Conservation (phyloP, 2,888 invertebrate species). For the Pyrgus malvae region DNA sequence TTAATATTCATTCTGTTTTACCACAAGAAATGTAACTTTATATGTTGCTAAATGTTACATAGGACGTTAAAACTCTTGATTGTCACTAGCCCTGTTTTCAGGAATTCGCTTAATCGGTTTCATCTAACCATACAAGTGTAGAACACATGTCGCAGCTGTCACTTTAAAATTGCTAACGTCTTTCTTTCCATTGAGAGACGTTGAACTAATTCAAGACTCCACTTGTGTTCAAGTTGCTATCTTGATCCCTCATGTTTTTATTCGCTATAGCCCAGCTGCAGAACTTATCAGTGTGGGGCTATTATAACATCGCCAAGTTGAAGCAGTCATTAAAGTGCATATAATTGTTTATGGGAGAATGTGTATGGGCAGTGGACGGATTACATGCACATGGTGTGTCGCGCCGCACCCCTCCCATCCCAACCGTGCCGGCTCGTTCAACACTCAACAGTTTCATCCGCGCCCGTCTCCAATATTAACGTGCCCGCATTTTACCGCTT, state of each 20-base stretch:
- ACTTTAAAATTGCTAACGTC: conserved; percentile 4
- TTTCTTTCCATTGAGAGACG: conserved; percentile 5
- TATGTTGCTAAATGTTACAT: too few species aligned
- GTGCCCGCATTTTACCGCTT: conserved; percentile 39
- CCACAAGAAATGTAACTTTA: not conserved
- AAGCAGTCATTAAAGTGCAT: conserved; percentile 42
- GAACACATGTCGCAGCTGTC: conserved; percentile 19
- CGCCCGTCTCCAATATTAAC: conserved; percentile 56
- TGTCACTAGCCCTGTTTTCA: not conserved
- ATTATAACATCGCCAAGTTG: conserved; percentile 55
- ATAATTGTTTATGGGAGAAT: conserved; percentile 48
- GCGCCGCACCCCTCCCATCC: conserved; percentile 59
- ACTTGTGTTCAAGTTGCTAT: conserved; percentile 34
- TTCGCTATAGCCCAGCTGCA: conserved; percentile 54
- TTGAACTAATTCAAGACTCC: conserved; percentile 32
- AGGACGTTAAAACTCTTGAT: conserved; percentile 11
- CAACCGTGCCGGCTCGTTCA: conserved; percentile 48
- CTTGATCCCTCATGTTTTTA: conserved; percentile 50
- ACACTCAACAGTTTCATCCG: conserved; percentile 66
- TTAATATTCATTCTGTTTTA: too few species aligned
- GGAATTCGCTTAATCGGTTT: conserved; percentile 18
- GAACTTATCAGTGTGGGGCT: conserved; percentile 50
- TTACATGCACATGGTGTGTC: conserved; percentile 57
- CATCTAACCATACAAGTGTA: conserved; percentile 15
- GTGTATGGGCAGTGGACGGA: conserved; percentile 43